A percentile compares a stretch with the other conserved stretches of the same genome.
phyloP scores from a whole-genome alignment of 1,140 invertebrate species.

The Aphis gossypii region DNA sequence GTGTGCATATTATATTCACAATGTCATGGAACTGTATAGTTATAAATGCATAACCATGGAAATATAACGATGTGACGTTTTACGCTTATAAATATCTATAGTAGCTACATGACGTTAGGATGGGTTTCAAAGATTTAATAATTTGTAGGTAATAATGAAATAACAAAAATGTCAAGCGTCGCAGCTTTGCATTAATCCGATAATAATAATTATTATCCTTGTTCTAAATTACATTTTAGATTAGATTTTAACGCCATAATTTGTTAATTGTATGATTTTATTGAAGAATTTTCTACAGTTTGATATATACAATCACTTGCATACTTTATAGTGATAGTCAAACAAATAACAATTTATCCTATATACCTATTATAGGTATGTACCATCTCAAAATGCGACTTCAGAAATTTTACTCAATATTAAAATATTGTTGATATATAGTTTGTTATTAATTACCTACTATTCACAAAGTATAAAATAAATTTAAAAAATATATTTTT shows the following conservation, averaged over 20 bases:
- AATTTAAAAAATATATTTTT: not conserved
- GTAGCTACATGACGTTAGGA: not conserved
- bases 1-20: not conserved
- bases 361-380: too few relatives aligned
- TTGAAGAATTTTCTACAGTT: not conserved
- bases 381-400: not conserved
- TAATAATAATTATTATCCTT: not conserved
- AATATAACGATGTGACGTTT: not conserved
- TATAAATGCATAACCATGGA: slow-evolving; percentile 5
- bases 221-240: not conserved
- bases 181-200: not conserved
- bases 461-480: too few relatives aligned
- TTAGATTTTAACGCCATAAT: not conserved
- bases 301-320: not conserved
- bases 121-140: not conserved
- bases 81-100: not conserved
- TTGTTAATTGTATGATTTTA: not conserved
- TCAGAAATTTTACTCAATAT: too few relatives aligned
- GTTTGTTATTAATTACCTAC: too few relatives aligned
- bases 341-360: not conserved
- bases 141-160: not conserved
- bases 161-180: not conserved
- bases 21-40: not conserved
- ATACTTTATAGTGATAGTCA: not conserved
- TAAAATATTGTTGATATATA: too few relatives aligned